Percentiles rank a stretch among this genome's conserved stretches.
Evolutionary conservation across 2,888 invertebrate species (phyloP).

Genomic region (Glaucopsyche alexis): DNA sequence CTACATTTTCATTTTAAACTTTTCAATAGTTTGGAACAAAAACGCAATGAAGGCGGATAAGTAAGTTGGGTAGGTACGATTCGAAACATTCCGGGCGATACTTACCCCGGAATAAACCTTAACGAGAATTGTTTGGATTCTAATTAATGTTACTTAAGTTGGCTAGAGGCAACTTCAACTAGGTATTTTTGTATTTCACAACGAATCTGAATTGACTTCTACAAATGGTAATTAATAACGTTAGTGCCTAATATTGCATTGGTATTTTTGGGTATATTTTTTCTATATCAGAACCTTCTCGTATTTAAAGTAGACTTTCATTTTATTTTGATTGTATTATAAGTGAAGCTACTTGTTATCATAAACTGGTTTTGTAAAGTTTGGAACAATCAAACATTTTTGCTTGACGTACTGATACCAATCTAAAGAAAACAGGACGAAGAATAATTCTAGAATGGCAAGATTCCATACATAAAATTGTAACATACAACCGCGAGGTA

Average conservation of each 20-base stretch:
- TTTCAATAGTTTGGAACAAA: not conserved
- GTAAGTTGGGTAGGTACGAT: not conserved
- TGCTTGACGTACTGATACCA: not conserved
- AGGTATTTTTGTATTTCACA: not conserved
- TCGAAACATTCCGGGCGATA: conserved; percentile 19
- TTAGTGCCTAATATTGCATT: no score
- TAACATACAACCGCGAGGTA: not conserved
- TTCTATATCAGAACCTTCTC: no score
- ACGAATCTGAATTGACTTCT: not conserved
- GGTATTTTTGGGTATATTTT: no score
- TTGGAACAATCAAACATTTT: no score
- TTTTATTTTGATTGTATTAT: no score
- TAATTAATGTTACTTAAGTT: conserved; percentile 22
- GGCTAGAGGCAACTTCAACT: not conserved
- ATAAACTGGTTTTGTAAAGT: no score
- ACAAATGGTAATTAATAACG: not conserved
- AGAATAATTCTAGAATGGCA: not conserved
- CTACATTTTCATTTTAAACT: not conserved
- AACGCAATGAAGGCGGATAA: conserved; percentile 1
- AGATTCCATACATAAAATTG: not conserved
- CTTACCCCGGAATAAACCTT: conserved; percentile 12
- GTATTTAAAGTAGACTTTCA: no score
- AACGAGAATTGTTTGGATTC: conserved; percentile 28
- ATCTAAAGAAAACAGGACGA: not conserved
- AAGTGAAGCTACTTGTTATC: no score